phyloP scores from a whole-genome alignment of 2,113 vertebrate genomes.

The Columba janthina region DNA sequence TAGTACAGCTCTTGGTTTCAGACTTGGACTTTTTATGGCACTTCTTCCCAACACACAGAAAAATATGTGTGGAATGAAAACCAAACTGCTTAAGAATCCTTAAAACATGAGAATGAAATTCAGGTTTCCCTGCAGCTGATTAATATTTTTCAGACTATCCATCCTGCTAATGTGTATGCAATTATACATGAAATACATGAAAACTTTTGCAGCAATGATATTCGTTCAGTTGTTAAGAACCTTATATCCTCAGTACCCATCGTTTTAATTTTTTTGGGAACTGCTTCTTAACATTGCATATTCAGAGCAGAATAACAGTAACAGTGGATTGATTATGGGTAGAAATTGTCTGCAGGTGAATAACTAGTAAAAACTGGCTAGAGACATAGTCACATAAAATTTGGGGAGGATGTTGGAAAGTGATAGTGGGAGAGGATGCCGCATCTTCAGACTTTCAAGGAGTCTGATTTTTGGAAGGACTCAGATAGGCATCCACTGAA shows the following conservation, averaged over 20 bases:
- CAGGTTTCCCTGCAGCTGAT: not conserved
- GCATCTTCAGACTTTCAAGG: not conserved
- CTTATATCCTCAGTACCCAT: not conserved
- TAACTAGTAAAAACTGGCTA: not conserved
- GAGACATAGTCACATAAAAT: fast-evolving
- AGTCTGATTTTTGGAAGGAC: not conserved
- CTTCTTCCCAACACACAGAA: not conserved
- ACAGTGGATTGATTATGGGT: not conserved
- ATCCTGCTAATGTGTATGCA: not conserved
- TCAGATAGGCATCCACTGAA: not conserved
- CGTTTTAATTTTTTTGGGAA: not conserved
- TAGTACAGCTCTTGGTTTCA: not conserved
- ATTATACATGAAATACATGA: not conserved
- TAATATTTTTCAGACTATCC: not conserved
- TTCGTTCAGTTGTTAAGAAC: not conserved
- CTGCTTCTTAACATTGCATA: not conserved
- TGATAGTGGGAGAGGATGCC: not conserved
- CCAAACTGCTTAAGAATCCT: not conserved
- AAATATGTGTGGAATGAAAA: not conserved
- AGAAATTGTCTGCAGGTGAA: not conserved
- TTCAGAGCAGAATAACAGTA: not conserved
- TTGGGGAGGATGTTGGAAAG: not conserved
- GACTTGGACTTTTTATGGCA: not conserved
- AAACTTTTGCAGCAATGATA: not conserved
- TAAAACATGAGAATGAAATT: not conserved